Conservation (phyloP, 2,797 vertebrate genomes). For the Allenopithecus nigroviridis region DNA sequence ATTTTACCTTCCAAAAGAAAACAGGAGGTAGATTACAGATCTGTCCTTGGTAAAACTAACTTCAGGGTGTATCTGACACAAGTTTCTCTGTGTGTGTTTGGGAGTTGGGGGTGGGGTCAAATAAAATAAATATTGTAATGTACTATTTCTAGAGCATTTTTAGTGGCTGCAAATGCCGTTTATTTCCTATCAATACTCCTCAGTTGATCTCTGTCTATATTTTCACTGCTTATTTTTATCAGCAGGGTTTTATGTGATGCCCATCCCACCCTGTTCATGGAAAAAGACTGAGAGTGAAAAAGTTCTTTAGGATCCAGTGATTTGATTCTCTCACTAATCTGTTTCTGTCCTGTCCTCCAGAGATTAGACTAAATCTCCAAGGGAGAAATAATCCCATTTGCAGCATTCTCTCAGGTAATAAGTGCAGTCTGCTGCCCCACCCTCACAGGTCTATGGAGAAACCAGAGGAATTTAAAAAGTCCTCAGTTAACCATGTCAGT, state of each 20-base stretch:
- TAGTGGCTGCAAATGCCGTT: not conserved
- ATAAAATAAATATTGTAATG: not conserved
- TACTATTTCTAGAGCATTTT: not conserved
- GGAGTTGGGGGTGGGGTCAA: not conserved
- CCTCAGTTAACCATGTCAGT: not conserved
- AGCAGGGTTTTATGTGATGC: not conserved
- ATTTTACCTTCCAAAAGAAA: not conserved
- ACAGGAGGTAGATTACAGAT: not conserved
- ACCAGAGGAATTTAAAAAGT: not conserved
- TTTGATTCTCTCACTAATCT: not conserved
- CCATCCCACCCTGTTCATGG: not conserved
- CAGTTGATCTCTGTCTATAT: not conserved
- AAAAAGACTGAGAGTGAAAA: not conserved
- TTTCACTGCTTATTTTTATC: not conserved
- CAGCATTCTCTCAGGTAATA: not conserved
- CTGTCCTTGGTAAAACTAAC: not conserved
- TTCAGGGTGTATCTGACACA: too few species aligned
- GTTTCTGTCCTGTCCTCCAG: not conserved
- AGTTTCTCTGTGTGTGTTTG: not conserved
- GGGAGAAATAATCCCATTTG: not conserved
- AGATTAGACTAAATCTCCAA: not conserved
- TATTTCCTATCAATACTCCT: not conserved
- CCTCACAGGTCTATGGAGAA: not conserved
- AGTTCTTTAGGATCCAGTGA: not conserved
- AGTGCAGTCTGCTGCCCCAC: not conserved